Percentiles rank a stretch among this genome's conserved stretches.
Evolutionary conservation across 2,888 invertebrate genomes (phyloP).

Genomic region (Eupithecia abbreviata): DNA sequence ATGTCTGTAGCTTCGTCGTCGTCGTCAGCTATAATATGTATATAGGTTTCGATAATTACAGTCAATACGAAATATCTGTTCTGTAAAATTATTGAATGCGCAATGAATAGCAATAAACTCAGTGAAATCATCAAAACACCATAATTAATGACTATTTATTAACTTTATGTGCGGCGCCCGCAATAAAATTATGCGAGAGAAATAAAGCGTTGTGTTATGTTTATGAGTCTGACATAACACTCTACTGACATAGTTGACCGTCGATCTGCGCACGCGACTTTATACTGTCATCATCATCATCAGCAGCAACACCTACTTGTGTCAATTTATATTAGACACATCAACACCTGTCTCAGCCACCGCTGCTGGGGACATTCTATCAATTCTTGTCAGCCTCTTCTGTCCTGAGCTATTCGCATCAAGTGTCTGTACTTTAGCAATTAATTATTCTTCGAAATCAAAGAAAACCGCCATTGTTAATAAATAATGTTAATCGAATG

Average conservation of each 20-base stretch:
- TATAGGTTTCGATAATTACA: background rate
- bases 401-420: background rate
- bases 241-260: slow-evolving; percentile 12
- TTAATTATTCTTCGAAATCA: background rate
- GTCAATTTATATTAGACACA: background rate
- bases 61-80: background rate
- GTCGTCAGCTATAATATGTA: background rate
- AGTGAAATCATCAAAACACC: slow-evolving; percentile 10
- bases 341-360: background rate
- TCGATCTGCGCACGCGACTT: background rate
- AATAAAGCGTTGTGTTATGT: background rate
- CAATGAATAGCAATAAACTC: background rate
- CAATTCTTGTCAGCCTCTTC: background rate
- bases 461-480: background rate
- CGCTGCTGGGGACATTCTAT: background rate
- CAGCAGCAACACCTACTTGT: background rate
- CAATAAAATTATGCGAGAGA: slow-evolving; percentile 5
- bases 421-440: background rate
- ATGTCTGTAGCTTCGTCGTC: background rate
- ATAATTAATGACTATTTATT: slow-evolving; percentile 24
- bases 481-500: background rate
- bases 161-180: slow-evolving; percentile 7
- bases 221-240: slow-evolving; percentile 21
- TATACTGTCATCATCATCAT: background rate
- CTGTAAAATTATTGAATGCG: background rate